Evolutionary conservation across 2,888 invertebrate species (phyloP), one percentile per base, ranked within the genome.

Genomic region (Andrena minutula): DNA sequence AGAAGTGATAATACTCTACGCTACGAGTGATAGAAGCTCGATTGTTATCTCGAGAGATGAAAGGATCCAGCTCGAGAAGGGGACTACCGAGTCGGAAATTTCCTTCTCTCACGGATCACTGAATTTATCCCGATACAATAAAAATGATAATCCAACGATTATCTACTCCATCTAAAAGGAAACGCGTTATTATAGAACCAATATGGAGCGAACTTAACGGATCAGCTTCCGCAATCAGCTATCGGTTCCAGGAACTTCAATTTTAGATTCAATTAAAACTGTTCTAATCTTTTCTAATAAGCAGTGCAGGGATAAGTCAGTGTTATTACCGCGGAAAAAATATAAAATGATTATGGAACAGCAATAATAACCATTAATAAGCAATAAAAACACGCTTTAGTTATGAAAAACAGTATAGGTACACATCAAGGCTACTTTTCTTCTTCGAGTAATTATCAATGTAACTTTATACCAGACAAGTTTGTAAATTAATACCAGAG

Each of bases 41-140:
- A 79, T 79, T 56, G 75, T 75, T 81, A 83, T 81, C 73, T 69
- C 72, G 72, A 63, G 70, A 75, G 79, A 82, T 71, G 65, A 75
- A 72, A 79, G 75, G 32, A 58, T 58, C 63, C 47, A 58, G 20
- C 8, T 63, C 30, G 71, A 26, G 73, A 53, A 58, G 77, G 12
- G 26, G 75, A 53, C 51, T 32, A 53, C 61, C 7, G 53, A 65
- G 49, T 53, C 32, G 68, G 41, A 49, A 63, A 75, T 68, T 63
- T 53, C 64, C 56, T 75, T 68, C 35, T 69, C 58, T 64, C 73
- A 69, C 68, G 53, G 56, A 30, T 69, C 51, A 49, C 68, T 51
- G 63, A 56, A 56, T 49, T 64, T 47, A 49, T 64, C 64, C 26
- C 63, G 23, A 8, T 20, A 23, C 3, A n/a, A 58, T 47, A 56